These are phyloP conservation scores for Ennomos quercinarius DNA, from an alignment of 2,888 invertebrate genomes.

Conservation along the genomic window DNA sequence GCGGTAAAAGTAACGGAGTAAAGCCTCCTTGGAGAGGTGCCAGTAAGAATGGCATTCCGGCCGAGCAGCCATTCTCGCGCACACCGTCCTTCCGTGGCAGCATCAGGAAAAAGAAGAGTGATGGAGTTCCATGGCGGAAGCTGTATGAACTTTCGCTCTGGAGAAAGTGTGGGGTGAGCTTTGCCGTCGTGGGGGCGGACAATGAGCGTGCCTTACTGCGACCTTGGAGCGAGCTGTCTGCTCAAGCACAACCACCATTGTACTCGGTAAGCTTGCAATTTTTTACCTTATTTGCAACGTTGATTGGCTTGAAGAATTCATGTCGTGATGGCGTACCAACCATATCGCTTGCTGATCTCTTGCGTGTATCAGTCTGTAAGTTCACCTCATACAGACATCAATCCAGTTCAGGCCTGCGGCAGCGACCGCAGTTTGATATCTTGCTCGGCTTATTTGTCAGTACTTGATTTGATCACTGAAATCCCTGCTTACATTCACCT, in stretches of 20 bases:
- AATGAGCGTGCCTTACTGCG: constrained; percentile 72
- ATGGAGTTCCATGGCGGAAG: constrained; percentile 82
- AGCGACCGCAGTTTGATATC: constrained; percentile 64
- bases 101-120: constrained; percentile 73
- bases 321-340: constrained; percentile 23
- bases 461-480: constrained; percentile 63
- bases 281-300: neutral
- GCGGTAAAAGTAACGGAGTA: constrained; percentile 64
- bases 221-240: constrained; percentile 73
- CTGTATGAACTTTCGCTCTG: constrained; percentile 84
- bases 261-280: constrained; percentile 65
- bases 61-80: constrained; percentile 70
- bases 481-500: constrained; percentile 41
- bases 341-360: constrained; percentile 6
- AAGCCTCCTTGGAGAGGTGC: constrained; percentile 81
- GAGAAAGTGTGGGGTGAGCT: constrained; percentile 81
- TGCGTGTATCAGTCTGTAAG: constrained; percentile 10
- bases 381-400: constrained; percentile 45
- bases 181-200: constrained; percentile 73
- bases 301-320: constrained; percentile 6
- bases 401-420: constrained; percentile 53
- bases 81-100: constrained; percentile 75
- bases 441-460: constrained; percentile 68
- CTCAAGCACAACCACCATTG: constrained; percentile 63
- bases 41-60: constrained; percentile 63